Evolutionary conservation across 2,888 invertebrate species (phyloP), one percentile per base, ranked within the genome.

Genomic region (Philopedon plagiatum): DNA sequence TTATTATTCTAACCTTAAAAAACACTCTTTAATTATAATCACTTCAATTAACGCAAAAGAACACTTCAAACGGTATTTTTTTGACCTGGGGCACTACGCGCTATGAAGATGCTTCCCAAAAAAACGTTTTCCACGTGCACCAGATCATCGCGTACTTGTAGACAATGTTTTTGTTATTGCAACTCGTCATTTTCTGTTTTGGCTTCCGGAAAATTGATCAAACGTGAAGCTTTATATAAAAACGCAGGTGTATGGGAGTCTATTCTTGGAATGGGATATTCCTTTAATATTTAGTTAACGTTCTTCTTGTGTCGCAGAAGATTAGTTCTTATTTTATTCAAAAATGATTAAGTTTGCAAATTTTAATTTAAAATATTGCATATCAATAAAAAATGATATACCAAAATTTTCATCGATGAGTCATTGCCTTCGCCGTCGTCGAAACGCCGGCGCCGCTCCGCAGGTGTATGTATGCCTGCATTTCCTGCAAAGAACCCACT

Each of bases 191-290:
- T 62, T 71, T 62, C 32, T 68, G 66, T 72, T 58, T 57, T 58
- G 51, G 37, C 71, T 76, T 76, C 73, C 73, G 76, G 73, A 65
- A 73, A 75, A 83, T 84, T 82, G 84, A 84, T 84, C 84, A 83
- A 83, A 83, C 83, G 77, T 69, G 74, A 75, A 62, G 57, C 39
- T 46, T 57, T 56, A 7, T 68, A 65, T 73, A 76, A 70, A 74
- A 75, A 81, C 82, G 83, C 83, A 80, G 74, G 81, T 81, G 80
- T 79, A 63, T 60, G 70, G 69, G 11, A 9, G 11, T 5, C 21
- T 54, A 69, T 69, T 69, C 62, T 26, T 37, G 29, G 26, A 13
- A 32, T 63, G 19, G n/a, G 4, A 21, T 39, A 37, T 2, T n/a
- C n/a, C 4, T 60, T 39, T 9, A 58, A 34, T 15, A 18, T 18